Conservation (phyloP, 2,888 invertebrate species). For the Cephus pygmeus region DNA sequence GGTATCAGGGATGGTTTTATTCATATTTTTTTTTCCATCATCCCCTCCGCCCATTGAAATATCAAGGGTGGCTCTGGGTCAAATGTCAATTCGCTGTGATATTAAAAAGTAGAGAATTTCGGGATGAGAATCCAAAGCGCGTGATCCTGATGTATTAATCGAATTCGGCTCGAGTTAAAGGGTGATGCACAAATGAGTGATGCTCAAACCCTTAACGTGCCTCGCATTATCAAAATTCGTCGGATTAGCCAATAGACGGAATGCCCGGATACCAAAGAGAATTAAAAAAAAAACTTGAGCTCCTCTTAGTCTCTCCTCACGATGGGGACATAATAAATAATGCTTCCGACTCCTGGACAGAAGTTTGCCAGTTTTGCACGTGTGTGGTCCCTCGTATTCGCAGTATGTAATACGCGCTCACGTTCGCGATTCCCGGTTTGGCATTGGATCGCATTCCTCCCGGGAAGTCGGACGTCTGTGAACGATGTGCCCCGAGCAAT, state of each 20-base stretch:
- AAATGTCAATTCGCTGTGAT: no score
- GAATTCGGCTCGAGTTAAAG: slow-evolving; percentile 2
- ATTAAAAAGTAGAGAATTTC: no score
- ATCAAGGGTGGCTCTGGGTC: no score
- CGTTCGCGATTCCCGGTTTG: slow-evolving; percentile 38
- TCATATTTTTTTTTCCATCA: no score
- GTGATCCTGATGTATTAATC: slow-evolving; percentile 19
- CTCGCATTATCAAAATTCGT: slow-evolving; percentile 23
- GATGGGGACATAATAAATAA: slow-evolving; percentile 8
- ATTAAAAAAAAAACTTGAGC: neutral
- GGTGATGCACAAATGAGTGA: slow-evolving; percentile 12
- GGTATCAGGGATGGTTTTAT: no score
- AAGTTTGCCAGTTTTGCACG: slow-evolving; percentile 16
- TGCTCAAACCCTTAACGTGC: slow-evolving; percentile 15
- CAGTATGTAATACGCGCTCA: slow-evolving; percentile 24
- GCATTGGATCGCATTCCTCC: slow-evolving; percentile 40
- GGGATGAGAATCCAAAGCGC: no score
- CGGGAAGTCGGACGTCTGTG: slow-evolving; percentile 31
- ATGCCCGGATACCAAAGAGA: neutral
- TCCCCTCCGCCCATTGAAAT: no score
- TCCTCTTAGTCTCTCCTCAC: no score
- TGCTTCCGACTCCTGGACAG: slow-evolving; percentile 2
- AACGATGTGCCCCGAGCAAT: slow-evolving; percentile 15
- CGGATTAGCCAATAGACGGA: slow-evolving; percentile 15
- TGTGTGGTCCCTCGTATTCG: slow-evolving; percentile 25